Base-by-base conservation (phyloP, 1,140 invertebrate genomes). In the Subanguina moxae region DNA sequence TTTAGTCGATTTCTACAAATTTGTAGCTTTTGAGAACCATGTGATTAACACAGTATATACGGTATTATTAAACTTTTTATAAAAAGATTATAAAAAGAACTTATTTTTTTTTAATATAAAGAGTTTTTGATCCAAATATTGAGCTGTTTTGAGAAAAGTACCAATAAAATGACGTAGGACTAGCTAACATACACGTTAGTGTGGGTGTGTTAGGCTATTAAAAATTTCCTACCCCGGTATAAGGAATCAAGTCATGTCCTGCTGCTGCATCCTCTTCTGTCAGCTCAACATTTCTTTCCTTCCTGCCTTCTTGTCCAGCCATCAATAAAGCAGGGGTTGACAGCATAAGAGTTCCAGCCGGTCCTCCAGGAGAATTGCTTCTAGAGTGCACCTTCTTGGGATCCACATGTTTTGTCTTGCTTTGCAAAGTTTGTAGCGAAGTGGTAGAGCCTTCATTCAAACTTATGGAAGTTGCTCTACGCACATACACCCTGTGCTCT, bases 231-330 rank as follows among this genome's bases (percentile, higher is more conserved):
- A 76, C 76, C 65, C 80, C 80, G 17, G 73, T 78, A 52, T 82
- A 82, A 17, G 80, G 80, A 30, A 82, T 82, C 27, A 82, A 52
- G 63, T 82, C 80, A 62, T 79, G 80, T 38, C 70, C 48, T n/a
- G 65, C 46, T 46, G 45, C 21, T 21, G 61, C 11, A 32, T 78
- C 58, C 3, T 74, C 63, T 43, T 78, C 75, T 21, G 19, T 21
- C 1, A n/a, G 28, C n/a, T 15, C 58, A 57, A 45, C 15, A 30
- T 32, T 62, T 21, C 15, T 30, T 27, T 27, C 52, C 52, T 61
- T 67, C 42, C 19, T 70, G 38, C 15, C 28, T 46, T 15, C 19
- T 28, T 3, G 48, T 8, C 48, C 48, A 21, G 48, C 48, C n/a
- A 21, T 52, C 15, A 52, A 8, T 8, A 25, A 25, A 19, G 48